Evolutionary conservation across 2,888 invertebrate genomes (phyloP).

Genomic region (Itoplectis maculator): DNA sequence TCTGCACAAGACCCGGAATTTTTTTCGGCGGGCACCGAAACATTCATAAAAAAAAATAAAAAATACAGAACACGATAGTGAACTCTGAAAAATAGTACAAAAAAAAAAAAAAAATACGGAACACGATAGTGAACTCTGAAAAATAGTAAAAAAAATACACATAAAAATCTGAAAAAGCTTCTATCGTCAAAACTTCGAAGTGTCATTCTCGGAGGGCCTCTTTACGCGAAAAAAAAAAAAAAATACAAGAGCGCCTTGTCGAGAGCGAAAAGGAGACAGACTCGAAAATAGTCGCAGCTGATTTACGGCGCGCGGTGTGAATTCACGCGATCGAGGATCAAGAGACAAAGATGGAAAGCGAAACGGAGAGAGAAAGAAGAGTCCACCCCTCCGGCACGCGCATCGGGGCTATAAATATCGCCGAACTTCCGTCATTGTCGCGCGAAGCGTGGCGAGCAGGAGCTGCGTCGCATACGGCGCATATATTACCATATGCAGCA

Average conservation of each 20-base stretch:
- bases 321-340: conserved; percentile 50
- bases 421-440: conserved; percentile 66
- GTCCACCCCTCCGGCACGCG: conserved; percentile 55
- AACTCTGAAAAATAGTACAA: not conserved
- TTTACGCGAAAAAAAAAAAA: not conserved
- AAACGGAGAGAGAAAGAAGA: not conserved
- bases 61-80: too few relatives aligned
- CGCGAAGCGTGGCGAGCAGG: conserved; percentile 54
- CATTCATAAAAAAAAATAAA: not conserved
- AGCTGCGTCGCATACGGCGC: conserved; percentile 1
- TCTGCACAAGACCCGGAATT: not conserved
- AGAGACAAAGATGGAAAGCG: not conserved
- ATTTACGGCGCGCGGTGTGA: conserved; percentile 43
- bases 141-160: too few relatives aligned
- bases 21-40: not conserved
- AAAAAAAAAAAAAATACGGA: too few relatives aligned
- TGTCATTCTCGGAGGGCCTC: not conserved
- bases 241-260: too few relatives aligned
- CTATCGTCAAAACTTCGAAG: not conserved
- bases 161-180: too few relatives aligned
- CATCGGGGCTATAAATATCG: conserved; percentile 62
- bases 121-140: too few relatives aligned
- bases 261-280: not conserved
- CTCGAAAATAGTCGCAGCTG: conserved; percentile 38
- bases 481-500: conserved; percentile 47